Conservation (phyloP, 2,888 invertebrate species). For the Sesamia inferens region DNA sequence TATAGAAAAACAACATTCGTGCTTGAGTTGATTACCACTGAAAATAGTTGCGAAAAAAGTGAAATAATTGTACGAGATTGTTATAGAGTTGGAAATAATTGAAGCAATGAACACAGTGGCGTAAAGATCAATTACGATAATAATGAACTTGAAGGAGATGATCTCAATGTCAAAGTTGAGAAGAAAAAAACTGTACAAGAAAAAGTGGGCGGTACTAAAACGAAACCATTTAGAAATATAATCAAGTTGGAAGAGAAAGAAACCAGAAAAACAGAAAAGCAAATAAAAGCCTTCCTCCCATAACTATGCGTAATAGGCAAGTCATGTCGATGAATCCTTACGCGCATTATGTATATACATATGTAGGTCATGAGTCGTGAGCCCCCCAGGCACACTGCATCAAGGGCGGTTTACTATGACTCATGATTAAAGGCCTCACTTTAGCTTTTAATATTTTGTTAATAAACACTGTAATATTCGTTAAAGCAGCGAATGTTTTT, state of each 20-base stretch:
- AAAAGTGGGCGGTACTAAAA: background rate
- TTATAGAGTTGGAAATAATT: constrained; percentile 8
- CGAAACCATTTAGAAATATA: background rate
- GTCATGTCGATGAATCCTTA: constrained; percentile 44
- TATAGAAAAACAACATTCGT: constrained; percentile 35
- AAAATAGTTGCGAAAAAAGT: constrained; percentile 29
- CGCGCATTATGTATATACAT: constrained; percentile 65
- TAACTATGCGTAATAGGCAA: constrained; percentile 22
- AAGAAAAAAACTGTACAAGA: background rate
- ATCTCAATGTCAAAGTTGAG: constrained; percentile 11
- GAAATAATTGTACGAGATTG: constrained; percentile 12
- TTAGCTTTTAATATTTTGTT: constrained; percentile 53
- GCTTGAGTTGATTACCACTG: constrained; percentile 21
- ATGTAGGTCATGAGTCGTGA: constrained; percentile 65
- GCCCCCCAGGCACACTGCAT: constrained; percentile 70
- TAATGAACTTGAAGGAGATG: constrained; percentile 18
- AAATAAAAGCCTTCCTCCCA: constrained; percentile 38
- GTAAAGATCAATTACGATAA: constrained; percentile 3
- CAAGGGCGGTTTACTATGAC: constrained; percentile 67
- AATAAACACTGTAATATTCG: constrained; percentile 34
- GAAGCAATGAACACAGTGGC: background rate
- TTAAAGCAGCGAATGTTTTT: constrained; percentile 31
- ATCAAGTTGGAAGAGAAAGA: background rate
- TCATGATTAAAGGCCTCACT: constrained; percentile 58
- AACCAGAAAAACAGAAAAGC: background rate